These are phyloP conservation scores for Neosilurus hyrtlii DNA, from an alignment of 2,797 vertebrate species.

Conservation along the genomic window DNA sequence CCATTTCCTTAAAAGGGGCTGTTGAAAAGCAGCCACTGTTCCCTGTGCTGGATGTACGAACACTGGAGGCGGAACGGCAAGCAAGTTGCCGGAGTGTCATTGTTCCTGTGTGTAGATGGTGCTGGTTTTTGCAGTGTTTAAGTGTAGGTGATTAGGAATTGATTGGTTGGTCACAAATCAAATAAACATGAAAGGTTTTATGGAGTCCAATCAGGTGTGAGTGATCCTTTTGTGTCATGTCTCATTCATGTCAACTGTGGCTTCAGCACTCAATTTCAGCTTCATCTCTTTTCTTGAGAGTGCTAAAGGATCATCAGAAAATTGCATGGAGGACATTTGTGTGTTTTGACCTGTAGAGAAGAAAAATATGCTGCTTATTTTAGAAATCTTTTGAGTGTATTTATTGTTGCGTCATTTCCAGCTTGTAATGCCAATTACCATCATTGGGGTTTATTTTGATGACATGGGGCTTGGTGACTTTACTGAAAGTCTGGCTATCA, in stretches of 20 bases:
- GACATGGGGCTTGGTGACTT: constrained; percentile 37
- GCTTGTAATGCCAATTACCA: neutral
- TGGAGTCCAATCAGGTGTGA: constrained; percentile 27
- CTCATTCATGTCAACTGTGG: constrained; percentile 1
- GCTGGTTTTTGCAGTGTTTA: constrained; percentile 26
- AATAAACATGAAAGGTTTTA: constrained; percentile 29
- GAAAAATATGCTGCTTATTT: neutral
- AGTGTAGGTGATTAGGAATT: constrained; percentile 17
- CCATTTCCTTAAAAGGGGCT: constrained; percentile 50
- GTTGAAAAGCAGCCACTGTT: constrained; percentile 40
- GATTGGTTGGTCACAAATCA: constrained; percentile 24
- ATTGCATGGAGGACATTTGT: neutral
- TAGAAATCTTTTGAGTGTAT: neutral
- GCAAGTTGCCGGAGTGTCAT: constrained; percentile 22
- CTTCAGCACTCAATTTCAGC: constrained; percentile 36
- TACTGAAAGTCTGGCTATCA: constrained; percentile 49
- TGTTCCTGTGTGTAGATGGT: constrained; percentile 29
- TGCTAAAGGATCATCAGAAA: constrained; percentile 31
- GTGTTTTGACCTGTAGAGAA: neutral
- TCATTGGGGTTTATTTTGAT: neutral
- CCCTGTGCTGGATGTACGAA: constrained; percentile 30
- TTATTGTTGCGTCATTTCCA: too few species aligned
- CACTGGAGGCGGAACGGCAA: constrained; percentile 42
- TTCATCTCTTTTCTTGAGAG: constrained; percentile 39
- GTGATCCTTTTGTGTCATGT: constrained; percentile 24